Conservation (phyloP, 2,797 vertebrate species). For the Acanthis flammea region DNA sequence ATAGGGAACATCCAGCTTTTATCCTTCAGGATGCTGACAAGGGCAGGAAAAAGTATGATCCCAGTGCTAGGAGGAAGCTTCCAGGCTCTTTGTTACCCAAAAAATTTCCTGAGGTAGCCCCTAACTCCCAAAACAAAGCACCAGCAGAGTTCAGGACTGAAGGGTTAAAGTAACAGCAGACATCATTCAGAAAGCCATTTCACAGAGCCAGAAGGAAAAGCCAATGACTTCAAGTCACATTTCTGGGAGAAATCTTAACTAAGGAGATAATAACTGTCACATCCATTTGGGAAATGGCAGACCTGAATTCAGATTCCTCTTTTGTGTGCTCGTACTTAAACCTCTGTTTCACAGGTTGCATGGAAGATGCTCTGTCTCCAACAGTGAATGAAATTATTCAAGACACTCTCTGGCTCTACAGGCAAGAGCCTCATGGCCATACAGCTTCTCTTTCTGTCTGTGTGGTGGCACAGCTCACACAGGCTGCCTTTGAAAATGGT, state of each 20-base stretch:
- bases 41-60: neutral
- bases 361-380: neutral
- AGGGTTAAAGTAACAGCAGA: neutral
- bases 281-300: neutral
- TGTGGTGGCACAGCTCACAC: neutral
- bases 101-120: neutral
- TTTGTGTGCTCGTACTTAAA: neutral
- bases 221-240: neutral
- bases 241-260: neutral
- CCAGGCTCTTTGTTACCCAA: neutral
- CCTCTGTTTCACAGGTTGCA: neutral
- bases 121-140: neutral
- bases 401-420: neutral
- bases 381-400: neutral
- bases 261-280: neutral
- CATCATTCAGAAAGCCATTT: neutral
- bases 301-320: neutral
- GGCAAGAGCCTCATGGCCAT: fast-evolving
- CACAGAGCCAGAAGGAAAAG: neutral
- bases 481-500: neutral
- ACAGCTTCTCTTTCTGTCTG: neutral
- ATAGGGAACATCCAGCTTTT: neutral
- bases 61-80: neutral
- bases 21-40: neutral
- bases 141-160: neutral